Evolutionary conservation across 2,888 invertebrate species (phyloP), one percentile per base, ranked within the genome.

Genomic region (Encarsia formosa): DNA sequence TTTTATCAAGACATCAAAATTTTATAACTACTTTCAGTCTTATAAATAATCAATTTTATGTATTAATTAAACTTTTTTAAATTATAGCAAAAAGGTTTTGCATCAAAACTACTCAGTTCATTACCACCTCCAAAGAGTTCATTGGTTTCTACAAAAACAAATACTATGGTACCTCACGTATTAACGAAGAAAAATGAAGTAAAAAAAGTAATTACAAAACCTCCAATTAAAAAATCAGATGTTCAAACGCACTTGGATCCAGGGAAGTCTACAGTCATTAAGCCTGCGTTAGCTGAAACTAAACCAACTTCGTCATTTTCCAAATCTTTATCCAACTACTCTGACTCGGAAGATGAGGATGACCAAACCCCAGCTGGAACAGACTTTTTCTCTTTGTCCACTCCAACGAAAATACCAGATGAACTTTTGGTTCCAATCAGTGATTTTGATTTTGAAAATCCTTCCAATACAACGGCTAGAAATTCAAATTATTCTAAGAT

Each of bases 71-170:
- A 41, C 47, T 22, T 18, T 32, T 23, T 22, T 54, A 68, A 48
- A 54, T 70, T 70, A 24, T 58, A 85, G 84, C 82, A 80, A 76
- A 81, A 80, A 29, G 8, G 29, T 29, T 8, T 13, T 8, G 8
- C 13, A 57, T 81, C 82, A 15, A 82, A 86, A 8, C 73, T 90
- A 9, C 78, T 89, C 39, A 79, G 83, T 50, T 74, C 88, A 37
- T 70, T 90, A 35, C 89, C 88, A 8, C 80, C 82, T 60, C 88
- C 89, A 13, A 83, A 78, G 73, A 76, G 77, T 64, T 71, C 62
- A 22, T 49, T 74, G 47, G 39, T 55, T 24, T 56, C 65, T 46
- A 64, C 64, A 43, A 66, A 58, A 53, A 66, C 71, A 39, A 68
- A 74, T 75, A 32, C 68, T 77, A 56, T 79, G 32, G 64, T 78